Conservation (phyloP, 2,113 vertebrate genomes). For the Scomber japonicus region DNA sequence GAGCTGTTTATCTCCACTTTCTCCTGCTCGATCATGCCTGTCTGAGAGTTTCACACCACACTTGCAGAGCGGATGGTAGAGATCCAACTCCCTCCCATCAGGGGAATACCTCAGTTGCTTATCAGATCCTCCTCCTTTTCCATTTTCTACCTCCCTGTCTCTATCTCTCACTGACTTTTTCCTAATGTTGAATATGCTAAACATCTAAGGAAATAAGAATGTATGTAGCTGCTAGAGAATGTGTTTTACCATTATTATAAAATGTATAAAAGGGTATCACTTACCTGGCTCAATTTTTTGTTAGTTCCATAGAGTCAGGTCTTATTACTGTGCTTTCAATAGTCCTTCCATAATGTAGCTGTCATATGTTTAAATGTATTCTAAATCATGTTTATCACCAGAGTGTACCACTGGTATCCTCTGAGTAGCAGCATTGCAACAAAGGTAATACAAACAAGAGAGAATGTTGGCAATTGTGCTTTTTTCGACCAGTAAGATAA, state of each 20-base stretch:
- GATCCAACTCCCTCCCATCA: constrained; percentile 58
- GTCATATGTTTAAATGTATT: constrained; percentile 1
- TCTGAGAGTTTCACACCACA: constrained; percentile 39
- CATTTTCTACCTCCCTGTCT: constrained; percentile 22
- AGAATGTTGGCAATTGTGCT: constrained; percentile 12
- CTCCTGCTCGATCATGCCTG: constrained; percentile 26
- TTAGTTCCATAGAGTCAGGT: neutral
- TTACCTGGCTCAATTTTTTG: neutral
- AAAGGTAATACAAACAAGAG: constrained; percentile 1
- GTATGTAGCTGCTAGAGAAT: constrained; percentile 17
- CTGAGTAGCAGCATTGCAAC: constrained; percentile 46
- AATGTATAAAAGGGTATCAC: neutral
- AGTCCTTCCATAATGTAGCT: neutral
- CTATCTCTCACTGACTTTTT: constrained; percentile 28
- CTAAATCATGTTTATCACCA: neutral
- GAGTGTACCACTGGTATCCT: neutral
- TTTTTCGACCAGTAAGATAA: neutral
- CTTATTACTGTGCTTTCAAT: neutral
- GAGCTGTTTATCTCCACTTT: constrained; percentile 56
- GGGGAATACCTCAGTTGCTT: constrained; percentile 65
- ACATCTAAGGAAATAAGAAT: neutral
- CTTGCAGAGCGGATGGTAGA: constrained; percentile 39
- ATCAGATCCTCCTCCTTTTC: constrained; percentile 68
- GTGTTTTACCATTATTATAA: neutral
- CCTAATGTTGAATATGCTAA: constrained; percentile 12